Evolutionary conservation across 2,888 invertebrate species (phyloP).

Genomic region (Busseola fusca): DNA sequence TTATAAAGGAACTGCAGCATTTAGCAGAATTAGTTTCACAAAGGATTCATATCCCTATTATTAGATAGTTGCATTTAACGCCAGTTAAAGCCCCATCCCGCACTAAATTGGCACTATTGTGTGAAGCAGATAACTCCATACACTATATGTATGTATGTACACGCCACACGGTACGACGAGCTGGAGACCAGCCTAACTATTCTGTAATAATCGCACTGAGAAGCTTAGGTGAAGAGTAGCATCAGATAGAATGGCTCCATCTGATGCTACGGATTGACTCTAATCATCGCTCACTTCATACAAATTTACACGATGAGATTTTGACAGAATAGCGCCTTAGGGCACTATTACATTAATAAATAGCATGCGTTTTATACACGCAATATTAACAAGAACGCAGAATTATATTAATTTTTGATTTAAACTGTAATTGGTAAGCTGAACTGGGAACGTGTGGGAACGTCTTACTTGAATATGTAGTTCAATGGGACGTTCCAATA

Average conservation of each 20-base stretch:
- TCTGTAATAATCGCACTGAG: too few species aligned
- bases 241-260: too few species aligned
- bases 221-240: neutral
- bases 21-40: neutral
- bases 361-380: neutral
- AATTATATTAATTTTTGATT: neutral
- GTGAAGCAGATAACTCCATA: conserved; percentile 19
- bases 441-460: neutral
- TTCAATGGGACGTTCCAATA: neutral
- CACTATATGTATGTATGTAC: neutral
- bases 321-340: neutral
- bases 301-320: too few species aligned
- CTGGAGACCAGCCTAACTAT: neutral
- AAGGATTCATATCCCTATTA: conserved; percentile 15
- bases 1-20: conserved; percentile 10
- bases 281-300: too few species aligned
- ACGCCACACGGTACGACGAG: neutral
- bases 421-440: neutral
- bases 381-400: conserved; percentile 5
- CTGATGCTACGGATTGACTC: too few species aligned
- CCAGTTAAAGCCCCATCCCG: conserved; percentile 9
- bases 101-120: conserved; percentile 46
- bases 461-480: neutral
- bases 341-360: conserved; percentile 3
- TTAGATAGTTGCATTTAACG: conserved; percentile 25